Conservation (phyloP, 2,888 invertebrate species). For the Nasonovia ribisnigri region DNA sequence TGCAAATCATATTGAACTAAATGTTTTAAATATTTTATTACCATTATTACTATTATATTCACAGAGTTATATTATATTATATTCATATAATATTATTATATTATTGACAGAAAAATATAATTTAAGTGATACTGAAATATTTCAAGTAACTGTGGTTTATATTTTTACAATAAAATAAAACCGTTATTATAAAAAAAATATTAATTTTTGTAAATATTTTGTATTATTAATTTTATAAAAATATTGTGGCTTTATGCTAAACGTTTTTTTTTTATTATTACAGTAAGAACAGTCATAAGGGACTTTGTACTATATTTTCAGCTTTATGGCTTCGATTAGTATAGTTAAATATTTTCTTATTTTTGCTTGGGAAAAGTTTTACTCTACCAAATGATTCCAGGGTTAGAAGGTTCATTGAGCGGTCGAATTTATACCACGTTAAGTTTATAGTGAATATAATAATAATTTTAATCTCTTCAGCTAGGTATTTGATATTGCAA, state of each 20-base stretch:
- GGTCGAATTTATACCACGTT: background rate
- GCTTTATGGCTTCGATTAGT: background rate
- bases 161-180: too few species aligned
- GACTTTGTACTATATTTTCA: background rate
- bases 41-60: too few species aligned
- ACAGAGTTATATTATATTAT: too few species aligned
- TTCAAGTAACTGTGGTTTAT: background rate
- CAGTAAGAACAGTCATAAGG: background rate
- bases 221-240: too few species aligned
- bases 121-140: too few species aligned
- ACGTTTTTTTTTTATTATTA: background rate
- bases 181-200: too few species aligned
- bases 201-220: too few species aligned
- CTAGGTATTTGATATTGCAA: background rate
- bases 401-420: background rate
- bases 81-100: too few species aligned
- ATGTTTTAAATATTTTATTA: too few species aligned
- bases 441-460: background rate
- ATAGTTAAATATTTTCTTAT: background rate
- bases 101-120: too few species aligned
- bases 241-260: background rate
- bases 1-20: too few species aligned
- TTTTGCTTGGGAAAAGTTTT: background rate
- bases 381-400: background rate
- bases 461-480: background rate